Evolutionary conservation across 2,797 vertebrate species (phyloP), one percentile per base, ranked within the genome.

Genomic region (Artibeus jamaicensis): DNA sequence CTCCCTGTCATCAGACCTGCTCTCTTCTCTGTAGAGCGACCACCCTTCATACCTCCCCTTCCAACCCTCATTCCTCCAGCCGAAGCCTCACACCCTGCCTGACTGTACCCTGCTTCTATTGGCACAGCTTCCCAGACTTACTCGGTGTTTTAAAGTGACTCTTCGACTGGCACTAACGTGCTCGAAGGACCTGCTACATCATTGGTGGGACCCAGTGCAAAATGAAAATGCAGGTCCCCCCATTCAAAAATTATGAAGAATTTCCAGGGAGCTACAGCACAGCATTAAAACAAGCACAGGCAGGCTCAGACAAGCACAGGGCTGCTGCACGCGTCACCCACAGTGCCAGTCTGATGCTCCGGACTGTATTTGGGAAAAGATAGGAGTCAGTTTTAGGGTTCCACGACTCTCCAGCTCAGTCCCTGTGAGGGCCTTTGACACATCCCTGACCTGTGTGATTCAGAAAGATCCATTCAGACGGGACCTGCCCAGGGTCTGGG

Each of bases 361-460:
- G 26, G 11, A 4, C 9, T 39, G 4, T 19, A 37, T 57, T 55
- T 79, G 6, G n/a, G 65, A 89, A 26, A 32, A 57, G 7, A n/a
- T 65, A 46, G n/a, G 48, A 46, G 19, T 57, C 3, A 1, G 19
- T 76, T 59, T 76, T n/a, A n/a, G 65, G 67, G 19, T 82, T 37
- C 0, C 42, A 5, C 18, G 68, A 16, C 37, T 46, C 55, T 68
- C 62, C 21, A 2, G 32, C 62, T 15, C 67, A 18, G n/a, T 87
- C 50, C 22, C 39, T 1, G 24, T 2, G 29, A 55, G 22, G 48
- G 70, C 29, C 57, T 48, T 50, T 83, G 93, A 67, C 53, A 24
- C 10, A 42, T 77, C 55, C 70, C 74, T 34, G 32, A 24, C 73
- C 77, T 59, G 42, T 59, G 42, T 74, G 93, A 91, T 73, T 89